Evolutionary conservation across 64 coral and sea anemone genomes (phyloP).

Genomic region (Dendrophyllia cribrosa): DNA sequence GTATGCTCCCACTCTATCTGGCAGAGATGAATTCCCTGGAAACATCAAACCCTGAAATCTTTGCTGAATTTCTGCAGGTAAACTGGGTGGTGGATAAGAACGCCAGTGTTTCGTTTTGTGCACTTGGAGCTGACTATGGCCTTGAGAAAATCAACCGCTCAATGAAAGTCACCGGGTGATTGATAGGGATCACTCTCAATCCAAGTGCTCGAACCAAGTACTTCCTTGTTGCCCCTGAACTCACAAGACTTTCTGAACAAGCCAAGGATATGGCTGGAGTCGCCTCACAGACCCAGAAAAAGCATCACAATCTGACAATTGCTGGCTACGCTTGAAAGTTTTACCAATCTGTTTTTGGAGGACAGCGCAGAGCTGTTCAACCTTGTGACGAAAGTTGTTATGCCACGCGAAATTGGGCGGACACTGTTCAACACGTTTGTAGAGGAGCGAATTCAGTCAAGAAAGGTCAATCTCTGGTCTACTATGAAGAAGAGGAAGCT

Average conservation of each 20-base stretch:
- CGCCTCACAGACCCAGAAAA: no score
- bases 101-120: neutral
- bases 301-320: no score
- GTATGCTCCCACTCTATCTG: slow-evolving; percentile 34
- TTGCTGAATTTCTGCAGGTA: neutral
- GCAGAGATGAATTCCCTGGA: slow-evolving; percentile 19
- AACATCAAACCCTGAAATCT: neutral
- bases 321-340: no score
- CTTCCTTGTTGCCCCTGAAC: neutral
- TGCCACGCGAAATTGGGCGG: no score
- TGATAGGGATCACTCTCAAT: slow-evolving; percentile 37
- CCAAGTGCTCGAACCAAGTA: neutral
- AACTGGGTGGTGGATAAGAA: slow-evolving; percentile 41
- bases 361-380: no score
- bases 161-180: slow-evolving; percentile 41
- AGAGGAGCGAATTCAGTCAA: neutral
- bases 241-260: slow-evolving; percentile 16
- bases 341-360: no score
- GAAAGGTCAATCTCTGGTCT: neutral
- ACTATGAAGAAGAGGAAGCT: slow-evolving; percentile 7
- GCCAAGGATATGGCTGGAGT: neutral
- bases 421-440: no score
- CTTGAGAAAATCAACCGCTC: neutral
- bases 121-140: slow-evolving; percentile 1
- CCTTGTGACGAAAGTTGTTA: no score